Evolutionary conservation across 2,113 vertebrate genomes (phyloP), one percentile per base, ranked within the genome.

Genomic region (Galemys pyrenaicus): DNA sequence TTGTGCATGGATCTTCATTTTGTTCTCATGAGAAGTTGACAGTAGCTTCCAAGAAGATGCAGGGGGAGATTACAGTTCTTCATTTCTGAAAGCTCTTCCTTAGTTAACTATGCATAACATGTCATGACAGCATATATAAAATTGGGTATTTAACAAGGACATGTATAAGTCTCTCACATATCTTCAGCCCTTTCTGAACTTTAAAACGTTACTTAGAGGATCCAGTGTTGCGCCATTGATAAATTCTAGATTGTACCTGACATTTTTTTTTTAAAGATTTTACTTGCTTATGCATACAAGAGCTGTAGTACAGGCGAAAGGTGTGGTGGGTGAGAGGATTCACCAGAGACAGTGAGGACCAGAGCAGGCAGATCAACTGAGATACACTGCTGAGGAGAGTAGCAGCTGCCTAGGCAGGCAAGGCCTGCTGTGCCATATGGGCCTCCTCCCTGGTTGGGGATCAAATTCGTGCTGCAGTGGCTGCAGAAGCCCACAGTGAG

Each of bases 141-240:
- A 74, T 8, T 37, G 24, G 6, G 44, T 80, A 74, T 35, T 81
- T 70, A 81, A n/a, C 19, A 58, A 17, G 9, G 49, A 85, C 79
- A 51, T 88, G 5, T 5, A 65, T 7, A 17, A 24, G 44, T 49
- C 1, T 82, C 35, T 56, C 37, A 74, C 6, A 64, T 22, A 35
- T 32, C 11, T 60, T 65, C 26, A 58, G 4, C 49, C 19, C 11
- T 37, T 93, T 68, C 32, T 81, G 37, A 64, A 5, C 15, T 82
- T 77, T 70, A 94, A 86, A 71, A n/a, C n/a, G 81, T 81, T 44
- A 81, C 30, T 81, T 82, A 51, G 37, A 84, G n/a, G 30, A 58
- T 70, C 51, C 44, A 13, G 19, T 24, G 39, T 20, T 68, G 9
- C n/a, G 49, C 39, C 12, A 32, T 56, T 70, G 26, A 46, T 56